phyloP scores from a whole-genome alignment of 2,888 invertebrate species.

The Congeria kusceri region DNA sequence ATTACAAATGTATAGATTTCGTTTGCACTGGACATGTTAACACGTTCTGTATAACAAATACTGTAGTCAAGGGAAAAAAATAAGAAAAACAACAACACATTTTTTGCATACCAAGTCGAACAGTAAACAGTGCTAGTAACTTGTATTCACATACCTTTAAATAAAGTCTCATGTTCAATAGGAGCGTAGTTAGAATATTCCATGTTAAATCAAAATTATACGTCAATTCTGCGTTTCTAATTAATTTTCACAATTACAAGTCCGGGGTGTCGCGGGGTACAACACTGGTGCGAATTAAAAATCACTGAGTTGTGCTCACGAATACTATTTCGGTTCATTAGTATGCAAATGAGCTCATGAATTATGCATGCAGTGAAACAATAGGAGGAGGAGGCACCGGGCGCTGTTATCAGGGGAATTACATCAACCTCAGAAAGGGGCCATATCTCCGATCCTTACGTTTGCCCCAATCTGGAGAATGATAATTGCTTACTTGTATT shows the following conservation, averaged over 20 bases:
- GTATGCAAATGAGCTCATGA: conserved; percentile 64
- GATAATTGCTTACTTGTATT: too few relatives aligned
- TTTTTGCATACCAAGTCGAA: too few relatives aligned
- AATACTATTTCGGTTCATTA: conserved; percentile 50
- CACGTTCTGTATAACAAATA: too few relatives aligned
- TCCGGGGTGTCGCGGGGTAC: conserved; percentile 26
- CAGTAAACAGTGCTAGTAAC: too few relatives aligned
- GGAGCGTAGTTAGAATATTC: conserved; percentile 56
- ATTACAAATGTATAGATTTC: too few relatives aligned
- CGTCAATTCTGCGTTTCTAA: conserved; percentile 54
- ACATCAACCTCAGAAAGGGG: conserved; percentile 17
- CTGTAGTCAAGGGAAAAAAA: background rate
- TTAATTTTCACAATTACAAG: conserved; percentile 53
- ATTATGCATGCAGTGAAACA: conserved; percentile 63
- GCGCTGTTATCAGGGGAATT: conserved; percentile 6
- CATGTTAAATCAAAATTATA: conserved; percentile 61
- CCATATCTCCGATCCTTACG: background rate
- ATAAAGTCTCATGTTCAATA: conserved; percentile 75
- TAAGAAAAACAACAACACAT: too few relatives aligned
- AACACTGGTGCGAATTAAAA: conserved; percentile 32
- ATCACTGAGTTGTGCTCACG: conserved; percentile 44
- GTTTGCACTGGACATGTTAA: too few relatives aligned
- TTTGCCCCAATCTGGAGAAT: too few relatives aligned
- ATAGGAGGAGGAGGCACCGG: conserved; percentile 55
- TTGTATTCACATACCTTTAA: conserved; percentile 69